phyloP scores from a whole-genome alignment of 2,113 vertebrate species.

The Cromileptes altivelis region DNA sequence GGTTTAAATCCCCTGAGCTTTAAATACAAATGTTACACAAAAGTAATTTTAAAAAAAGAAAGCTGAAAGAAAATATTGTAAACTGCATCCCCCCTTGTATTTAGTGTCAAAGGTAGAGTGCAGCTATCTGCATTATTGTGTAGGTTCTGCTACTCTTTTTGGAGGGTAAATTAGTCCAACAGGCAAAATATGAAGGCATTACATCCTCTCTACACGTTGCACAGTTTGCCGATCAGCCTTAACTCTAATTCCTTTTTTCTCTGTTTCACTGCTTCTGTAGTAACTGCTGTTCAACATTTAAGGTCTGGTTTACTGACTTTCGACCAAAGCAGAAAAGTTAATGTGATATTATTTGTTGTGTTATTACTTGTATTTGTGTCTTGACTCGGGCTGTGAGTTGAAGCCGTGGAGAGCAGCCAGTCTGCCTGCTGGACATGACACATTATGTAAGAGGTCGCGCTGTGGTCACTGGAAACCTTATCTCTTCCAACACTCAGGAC shows the following conservation, averaged over 20 bases:
- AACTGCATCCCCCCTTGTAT: too few species aligned
- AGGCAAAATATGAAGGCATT: not conserved
- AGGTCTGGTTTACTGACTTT: too few species aligned
- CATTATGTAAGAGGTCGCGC: slow-evolving; percentile 64
- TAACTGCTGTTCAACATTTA: too few species aligned
- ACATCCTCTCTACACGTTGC: not conserved
- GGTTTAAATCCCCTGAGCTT: too few species aligned
- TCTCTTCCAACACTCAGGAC: slow-evolving; percentile 36
- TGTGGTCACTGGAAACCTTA: slow-evolving; percentile 62
- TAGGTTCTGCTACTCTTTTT: not conserved
- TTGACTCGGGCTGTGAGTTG: not conserved
- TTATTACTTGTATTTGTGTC: too few species aligned
- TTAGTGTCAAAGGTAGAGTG: not conserved
- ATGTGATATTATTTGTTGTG: too few species aligned
- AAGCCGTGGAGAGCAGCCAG: not conserved
- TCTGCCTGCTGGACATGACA: slow-evolving; percentile 21
- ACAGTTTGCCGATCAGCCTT: not conserved
- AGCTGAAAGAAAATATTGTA: too few species aligned
- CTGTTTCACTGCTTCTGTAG: not conserved
- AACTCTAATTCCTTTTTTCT: not conserved
- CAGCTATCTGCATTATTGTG: not conserved
- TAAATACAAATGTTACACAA: too few species aligned
- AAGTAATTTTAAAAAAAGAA: too few species aligned
- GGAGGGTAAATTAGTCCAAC: not conserved
- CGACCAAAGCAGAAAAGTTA: too few species aligned